Evolutionary conservation across 2,113 vertebrate species (phyloP).

Genomic region (Nicator chloris): DNA sequence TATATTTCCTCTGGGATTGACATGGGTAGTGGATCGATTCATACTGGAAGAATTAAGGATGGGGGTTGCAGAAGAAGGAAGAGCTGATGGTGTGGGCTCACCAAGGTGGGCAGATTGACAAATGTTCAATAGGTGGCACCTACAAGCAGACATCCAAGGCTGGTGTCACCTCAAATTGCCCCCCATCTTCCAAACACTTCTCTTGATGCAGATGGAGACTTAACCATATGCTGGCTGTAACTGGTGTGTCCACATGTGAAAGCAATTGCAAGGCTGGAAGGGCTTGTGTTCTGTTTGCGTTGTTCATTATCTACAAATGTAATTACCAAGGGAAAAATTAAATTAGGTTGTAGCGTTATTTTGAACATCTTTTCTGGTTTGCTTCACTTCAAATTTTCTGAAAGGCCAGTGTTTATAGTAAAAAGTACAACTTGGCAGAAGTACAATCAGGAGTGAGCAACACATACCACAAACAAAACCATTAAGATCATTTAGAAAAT

Average conservation of each 20-base stretch:
- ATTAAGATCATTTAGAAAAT: constrained; percentile 21
- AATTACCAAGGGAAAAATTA: constrained; percentile 64
- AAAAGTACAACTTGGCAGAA: constrained; percentile 55
- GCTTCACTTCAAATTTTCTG: constrained; percentile 50
- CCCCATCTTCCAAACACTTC: background rate
- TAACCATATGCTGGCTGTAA: constrained; percentile 12
- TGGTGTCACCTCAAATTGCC: background rate
- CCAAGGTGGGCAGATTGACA: background rate
- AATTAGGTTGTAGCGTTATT: constrained; percentile 63
- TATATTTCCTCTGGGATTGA: rapidly evolving
- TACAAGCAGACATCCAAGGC: background rate
- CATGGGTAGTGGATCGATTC: background rate
- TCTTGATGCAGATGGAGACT: background rate
- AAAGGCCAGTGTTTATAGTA: constrained; percentile 59
- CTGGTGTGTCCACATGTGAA: background rate
- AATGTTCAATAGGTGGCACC: background rate
- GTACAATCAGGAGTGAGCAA: constrained; percentile 52
- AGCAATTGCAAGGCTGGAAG: constrained; percentile 32
- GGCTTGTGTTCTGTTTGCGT: constrained; percentile 9
- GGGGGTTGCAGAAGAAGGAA: background rate
- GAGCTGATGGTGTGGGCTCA: rapidly evolving
- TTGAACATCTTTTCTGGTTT: constrained; percentile 59
- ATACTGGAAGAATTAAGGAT: background rate
- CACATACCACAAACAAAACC: constrained; percentile 44
- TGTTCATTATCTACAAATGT: constrained; percentile 66